Conservation (phyloP, 2,888 invertebrate species). For the Drosophila mulleri region DNA sequence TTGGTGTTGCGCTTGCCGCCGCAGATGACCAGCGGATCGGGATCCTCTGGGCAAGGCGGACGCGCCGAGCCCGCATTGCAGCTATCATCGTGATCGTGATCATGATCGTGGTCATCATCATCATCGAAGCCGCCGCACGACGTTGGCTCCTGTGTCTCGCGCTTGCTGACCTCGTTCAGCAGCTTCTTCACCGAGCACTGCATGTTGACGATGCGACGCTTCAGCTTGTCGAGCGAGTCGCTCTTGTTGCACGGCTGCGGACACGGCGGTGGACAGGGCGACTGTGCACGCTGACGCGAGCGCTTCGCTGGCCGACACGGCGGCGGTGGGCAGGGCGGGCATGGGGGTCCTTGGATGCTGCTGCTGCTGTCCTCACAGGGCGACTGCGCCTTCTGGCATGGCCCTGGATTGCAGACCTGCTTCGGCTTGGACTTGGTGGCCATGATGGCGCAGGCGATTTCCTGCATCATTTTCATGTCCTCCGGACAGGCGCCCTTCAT, state of each 20-base stretch:
- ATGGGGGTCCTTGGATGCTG: constrained; percentile 22
- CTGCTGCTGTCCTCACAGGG: constrained; percentile 50
- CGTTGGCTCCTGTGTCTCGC: constrained; percentile 43
- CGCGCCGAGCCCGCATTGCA: constrained; percentile 5
- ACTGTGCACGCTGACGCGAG: constrained; percentile 17
- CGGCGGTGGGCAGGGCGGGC: constrained; percentile 20
- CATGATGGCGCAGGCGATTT: constrained; percentile 70
- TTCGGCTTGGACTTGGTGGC: constrained; percentile 50
- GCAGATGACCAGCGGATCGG: constrained; percentile 69
- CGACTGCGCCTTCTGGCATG: constrained; percentile 25
- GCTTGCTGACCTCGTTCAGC: constrained; percentile 63
- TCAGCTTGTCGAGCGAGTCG: constrained; percentile 71
- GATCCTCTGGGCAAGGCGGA: constrained; percentile 59
- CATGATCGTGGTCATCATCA: constrained; percentile 31
- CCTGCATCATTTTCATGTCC: constrained; percentile 75
- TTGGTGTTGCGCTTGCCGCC: constrained; percentile 72
- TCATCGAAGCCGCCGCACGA: constrained; percentile 18
- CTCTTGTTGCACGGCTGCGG: constrained; percentile 30
- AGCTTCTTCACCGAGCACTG: constrained; percentile 74
- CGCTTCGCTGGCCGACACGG: constrained; percentile 18
- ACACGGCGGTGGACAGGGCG: constrained; percentile 19
- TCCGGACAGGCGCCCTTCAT: constrained; percentile 79
- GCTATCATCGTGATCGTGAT: not conserved
- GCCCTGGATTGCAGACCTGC: constrained; percentile 53
- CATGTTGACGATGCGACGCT: constrained; percentile 72